Percentiles rank a stretch among this genome's conserved stretches.
These are phyloP conservation scores for Enteromius paludinosus DNA, from an alignment of 2,797 vertebrate species.

Conservation along the genomic window DNA sequence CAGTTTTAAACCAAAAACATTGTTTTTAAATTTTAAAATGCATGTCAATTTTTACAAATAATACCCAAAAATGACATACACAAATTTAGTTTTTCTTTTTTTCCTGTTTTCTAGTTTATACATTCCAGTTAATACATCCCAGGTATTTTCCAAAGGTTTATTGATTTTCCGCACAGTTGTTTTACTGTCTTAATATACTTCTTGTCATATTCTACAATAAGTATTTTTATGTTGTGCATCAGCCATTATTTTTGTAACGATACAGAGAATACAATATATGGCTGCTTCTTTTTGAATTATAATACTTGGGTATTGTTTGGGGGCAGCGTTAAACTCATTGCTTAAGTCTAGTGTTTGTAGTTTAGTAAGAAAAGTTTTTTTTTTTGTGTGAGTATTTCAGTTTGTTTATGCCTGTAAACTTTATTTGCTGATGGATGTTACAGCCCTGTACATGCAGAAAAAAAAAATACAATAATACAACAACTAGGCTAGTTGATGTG, in stretches of 20 bases:
- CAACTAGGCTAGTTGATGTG: constrained; percentile 49
- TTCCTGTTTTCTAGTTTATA: neutral
- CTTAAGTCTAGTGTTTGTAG: constrained; percentile 44
- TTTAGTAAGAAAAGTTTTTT: neutral
- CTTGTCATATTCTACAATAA: neutral
- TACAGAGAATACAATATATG: neutral
- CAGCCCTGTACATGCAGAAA: constrained; percentile 32
- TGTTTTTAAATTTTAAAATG: neutral
- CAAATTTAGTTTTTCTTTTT: neutral
- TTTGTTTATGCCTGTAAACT: constrained; percentile 12
- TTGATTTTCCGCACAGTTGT: neutral
- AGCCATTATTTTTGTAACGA: constrained; percentile 2
- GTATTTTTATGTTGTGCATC: constrained; percentile 11
- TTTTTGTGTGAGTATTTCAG: neutral
- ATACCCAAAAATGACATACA: neutral
- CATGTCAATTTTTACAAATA: neutral
- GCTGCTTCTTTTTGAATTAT: constrained; percentile 18
- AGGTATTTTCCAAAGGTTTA: neutral
- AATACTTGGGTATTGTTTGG: constrained; percentile 10
- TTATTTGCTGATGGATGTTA: constrained; percentile 26
- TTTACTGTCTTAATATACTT: neutral
- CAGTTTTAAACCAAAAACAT: neutral
- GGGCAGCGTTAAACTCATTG: neutral
- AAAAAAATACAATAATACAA: neutral
- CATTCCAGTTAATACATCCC: neutral